Conservation (phyloP, 2,888 invertebrate genomes). For the Eristalinus aeneus region DNA sequence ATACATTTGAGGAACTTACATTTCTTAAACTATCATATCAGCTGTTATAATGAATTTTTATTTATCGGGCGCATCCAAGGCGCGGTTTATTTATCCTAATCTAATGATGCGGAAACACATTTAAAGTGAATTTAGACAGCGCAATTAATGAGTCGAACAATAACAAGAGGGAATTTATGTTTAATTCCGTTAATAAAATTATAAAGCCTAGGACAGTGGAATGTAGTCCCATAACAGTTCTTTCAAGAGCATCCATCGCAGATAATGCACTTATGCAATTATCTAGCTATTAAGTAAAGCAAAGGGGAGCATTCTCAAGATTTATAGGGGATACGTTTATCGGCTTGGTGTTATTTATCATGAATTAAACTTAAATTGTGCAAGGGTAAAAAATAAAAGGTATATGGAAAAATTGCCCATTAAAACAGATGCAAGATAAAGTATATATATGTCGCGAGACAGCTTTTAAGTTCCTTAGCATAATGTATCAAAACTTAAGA, state of each 20-base stretch:
- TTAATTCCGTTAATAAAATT: background rate
- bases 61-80: background rate
- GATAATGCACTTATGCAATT: background rate
- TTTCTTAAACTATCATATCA: background rate
- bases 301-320: background rate
- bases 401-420: too few species aligned
- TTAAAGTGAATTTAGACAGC: background rate
- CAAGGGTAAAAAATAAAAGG: too few species aligned
- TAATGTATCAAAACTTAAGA: too few species aligned
- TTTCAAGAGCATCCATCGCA: background rate
- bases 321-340: background rate
- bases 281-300: background rate
- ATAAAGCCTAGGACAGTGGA: background rate
- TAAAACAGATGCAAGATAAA: too few species aligned
- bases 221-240: background rate
- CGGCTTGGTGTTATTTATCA: too few species aligned
- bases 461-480: too few species aligned
- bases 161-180: background rate
- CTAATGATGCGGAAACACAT: background rate
- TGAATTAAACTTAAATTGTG: too few species aligned
- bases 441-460: too few species aligned
- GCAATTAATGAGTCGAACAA: background rate
- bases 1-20: background rate
- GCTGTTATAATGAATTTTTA: background rate
- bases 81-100: background rate